Evolutionary conservation across 2,888 invertebrate genomes (phyloP).

Genomic region (Chrysolina americana): DNA sequence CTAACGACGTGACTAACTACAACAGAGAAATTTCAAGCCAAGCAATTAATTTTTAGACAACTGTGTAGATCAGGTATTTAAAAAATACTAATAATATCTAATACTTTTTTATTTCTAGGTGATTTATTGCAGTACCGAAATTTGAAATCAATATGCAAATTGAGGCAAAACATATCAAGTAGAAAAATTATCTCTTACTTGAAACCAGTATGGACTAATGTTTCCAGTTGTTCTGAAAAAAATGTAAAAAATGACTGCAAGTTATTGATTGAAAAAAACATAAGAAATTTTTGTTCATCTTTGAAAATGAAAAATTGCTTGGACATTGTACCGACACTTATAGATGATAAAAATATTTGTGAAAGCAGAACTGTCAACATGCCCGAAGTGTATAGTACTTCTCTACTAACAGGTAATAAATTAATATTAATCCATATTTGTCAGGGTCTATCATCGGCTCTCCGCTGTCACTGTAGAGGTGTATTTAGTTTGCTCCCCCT

Average conservation of each 20-base stretch:
- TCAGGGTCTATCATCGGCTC: too few species aligned
- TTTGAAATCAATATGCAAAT: conserved; percentile 50
- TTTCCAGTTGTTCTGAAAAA: conserved; percentile 42
- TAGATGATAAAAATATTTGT: conserved; percentile 35
- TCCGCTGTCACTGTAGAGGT: too few species aligned
- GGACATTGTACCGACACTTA: conserved; percentile 32
- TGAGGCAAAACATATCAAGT: conserved; percentile 36
- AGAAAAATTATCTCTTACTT: conserved; percentile 38
- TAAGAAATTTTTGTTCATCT: conserved; percentile 39
- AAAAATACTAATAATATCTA: neutral
- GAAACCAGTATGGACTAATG: conserved; percentile 44
- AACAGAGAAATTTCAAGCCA: too few species aligned
- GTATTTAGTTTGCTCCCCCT: too few species aligned
- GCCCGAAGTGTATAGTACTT: conserved; percentile 48
- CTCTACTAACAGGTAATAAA: conserved; percentile 51
- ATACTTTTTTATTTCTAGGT: conserved; percentile 48
- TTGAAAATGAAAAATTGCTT: conserved; percentile 42
- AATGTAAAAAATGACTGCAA: conserved; percentile 38
- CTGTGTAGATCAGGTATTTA: neutral
- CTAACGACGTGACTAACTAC: too few species aligned
- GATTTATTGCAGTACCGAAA: conserved; percentile 53
- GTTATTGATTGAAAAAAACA: conserved; percentile 33
- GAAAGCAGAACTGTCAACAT: conserved; percentile 27
- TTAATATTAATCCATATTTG: too few species aligned
- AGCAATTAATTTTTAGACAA: too few species aligned